Base-by-base conservation (phyloP, 1,140 invertebrate genomes). In the Nephila pilipes region DNA sequence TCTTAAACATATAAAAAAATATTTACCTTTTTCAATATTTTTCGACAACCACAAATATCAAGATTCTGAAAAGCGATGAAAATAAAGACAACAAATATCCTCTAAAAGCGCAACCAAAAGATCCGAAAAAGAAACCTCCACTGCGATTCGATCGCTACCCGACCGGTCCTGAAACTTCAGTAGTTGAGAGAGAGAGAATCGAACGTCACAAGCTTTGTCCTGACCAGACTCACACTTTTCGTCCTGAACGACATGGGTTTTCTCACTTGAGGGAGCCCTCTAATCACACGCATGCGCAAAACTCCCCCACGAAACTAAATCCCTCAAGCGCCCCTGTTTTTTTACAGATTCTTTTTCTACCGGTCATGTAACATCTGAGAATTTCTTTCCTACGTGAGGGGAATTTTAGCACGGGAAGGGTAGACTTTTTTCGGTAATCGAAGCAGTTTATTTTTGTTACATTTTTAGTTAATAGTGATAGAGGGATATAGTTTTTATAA, bases 201-300 rank as follows among this genome's bases (percentile, higher is more conserved):
- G 36, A 83, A 54, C 80, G 36, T 46, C 36, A 83, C 54, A 32
- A 55, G 80, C 20, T 29, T 75, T 75, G 80, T n/a, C 80, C 38
- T 25, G 80, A 16, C 20, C 18, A 83, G 80, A 83, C 80, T 54
- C 80, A 83, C 80, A 83, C 80, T 83, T 83, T 83, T 55, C 38
- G 65, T 25, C 65, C 65, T 25, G 65, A 29, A 29, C 65, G 54
- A 83, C 80, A 83, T 83, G 36, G 80, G 80, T 83, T 83, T 83
- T 83, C 80, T 83, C 80, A 83, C 80, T 83, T 54, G 80, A 54
- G 80, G 20, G 80, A 83, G 36, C 80, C 25, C 80, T 32, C 38
- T 83, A 55, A 55, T 83, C 80, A 83, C 36, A 38, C 80, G 80
- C 80, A 83, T 83, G 80, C 80, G 80, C 80, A 75, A 12, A 16